phyloP scores from a whole-genome alignment of 2,113 vertebrate species.

The Semnornis frantzii region DNA sequence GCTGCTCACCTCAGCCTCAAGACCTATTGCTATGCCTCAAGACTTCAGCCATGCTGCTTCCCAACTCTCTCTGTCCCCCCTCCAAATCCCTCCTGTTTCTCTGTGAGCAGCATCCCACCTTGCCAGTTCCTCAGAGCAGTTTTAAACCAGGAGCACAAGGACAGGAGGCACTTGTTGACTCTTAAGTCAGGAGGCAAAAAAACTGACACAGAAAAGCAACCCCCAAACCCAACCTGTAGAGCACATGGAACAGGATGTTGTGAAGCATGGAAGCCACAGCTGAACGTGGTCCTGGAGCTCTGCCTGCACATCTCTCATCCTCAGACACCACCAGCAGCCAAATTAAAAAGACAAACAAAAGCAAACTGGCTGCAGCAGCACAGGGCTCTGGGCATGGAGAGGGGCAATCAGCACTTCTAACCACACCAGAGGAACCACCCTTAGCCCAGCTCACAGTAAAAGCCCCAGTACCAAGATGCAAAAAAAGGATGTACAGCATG shows the following conservation, averaged over 20 bases:
- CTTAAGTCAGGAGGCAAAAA: not conserved
- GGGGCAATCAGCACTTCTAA: fast-evolving
- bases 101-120: not conserved
- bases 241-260: not conserved
- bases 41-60: fast-evolving
- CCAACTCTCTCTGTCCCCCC: not conserved
- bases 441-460: fast-evolving
- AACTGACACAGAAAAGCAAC: not conserved
- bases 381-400: not conserved
- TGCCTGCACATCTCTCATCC: not conserved
- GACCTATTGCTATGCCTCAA: not conserved
- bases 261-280: fast-evolving
- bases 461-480: not conserved
- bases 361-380: not conserved
- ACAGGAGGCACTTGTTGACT: not conserved
- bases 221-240: not conserved
- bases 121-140: not conserved
- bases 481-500: fast-evolving
- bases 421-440: not conserved
- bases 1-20: fast-evolving
- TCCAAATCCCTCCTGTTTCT: not conserved
- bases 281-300: not conserved
- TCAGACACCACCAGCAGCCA: not conserved
- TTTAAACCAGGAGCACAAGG: not conserved
- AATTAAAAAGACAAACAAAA: not conserved